Conservation (phyloP, 2,797 vertebrate genomes). For the Merluccius polli region DNA sequence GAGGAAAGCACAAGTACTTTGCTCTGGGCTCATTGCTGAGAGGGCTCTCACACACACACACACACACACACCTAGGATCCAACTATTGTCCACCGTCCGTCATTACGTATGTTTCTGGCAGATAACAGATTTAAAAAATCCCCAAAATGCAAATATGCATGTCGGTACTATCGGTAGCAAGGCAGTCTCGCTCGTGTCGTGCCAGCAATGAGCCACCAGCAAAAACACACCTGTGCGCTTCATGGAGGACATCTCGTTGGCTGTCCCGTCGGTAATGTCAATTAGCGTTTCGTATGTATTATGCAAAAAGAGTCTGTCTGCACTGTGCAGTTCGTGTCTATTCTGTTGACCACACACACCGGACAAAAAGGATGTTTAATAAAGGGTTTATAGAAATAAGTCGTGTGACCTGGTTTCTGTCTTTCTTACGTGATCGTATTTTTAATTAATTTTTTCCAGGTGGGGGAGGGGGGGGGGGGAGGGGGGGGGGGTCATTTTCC, state of each 20-base stretch:
- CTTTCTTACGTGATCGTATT: constrained; percentile 5
- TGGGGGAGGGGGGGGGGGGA: too few relatives aligned
- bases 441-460: background rate
- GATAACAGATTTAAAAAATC: too few relatives aligned
- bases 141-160: too few relatives aligned
- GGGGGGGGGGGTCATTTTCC: too few relatives aligned
- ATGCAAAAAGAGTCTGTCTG: constrained; percentile 89
- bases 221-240: constrained; percentile 34
- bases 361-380: constrained; percentile 82
- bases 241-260: constrained; percentile 43
- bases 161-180: too few relatives aligned
- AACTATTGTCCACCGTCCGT: too few relatives aligned
- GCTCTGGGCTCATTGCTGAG: too few relatives aligned
- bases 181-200: too few relatives aligned
- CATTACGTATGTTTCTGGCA: too few relatives aligned
- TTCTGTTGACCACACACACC: constrained; percentile 82
- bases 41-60: too few relatives aligned
- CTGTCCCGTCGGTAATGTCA: constrained; percentile 69
- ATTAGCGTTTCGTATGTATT: constrained; percentile 85
- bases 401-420: constrained; percentile 13
- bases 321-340: constrained; percentile 90
- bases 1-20: too few relatives aligned
- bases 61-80: too few relatives aligned
- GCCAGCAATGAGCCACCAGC: background rate
- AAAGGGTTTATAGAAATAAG: constrained; percentile 86